Evolutionary conservation across 2,113 vertebrate species (phyloP), one percentile per base, ranked within the genome.

Genomic region (Aythya baeri): DNA sequence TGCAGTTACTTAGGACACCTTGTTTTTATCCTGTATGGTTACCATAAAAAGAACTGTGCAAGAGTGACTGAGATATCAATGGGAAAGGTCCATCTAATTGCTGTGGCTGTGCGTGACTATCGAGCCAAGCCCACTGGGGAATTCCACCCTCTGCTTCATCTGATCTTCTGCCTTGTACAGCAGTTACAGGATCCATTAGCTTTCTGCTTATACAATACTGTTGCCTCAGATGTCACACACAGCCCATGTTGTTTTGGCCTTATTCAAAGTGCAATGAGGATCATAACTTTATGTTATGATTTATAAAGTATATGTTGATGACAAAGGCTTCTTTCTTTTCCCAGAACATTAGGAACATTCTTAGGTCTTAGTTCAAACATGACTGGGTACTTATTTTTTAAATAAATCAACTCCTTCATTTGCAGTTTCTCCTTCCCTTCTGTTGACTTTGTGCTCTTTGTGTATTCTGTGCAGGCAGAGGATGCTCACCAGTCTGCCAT

Each of bases 321-420:
- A n/a, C 75, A 95, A 83, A 79, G 10, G 34, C 44, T 78, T 44
- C 59, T 88, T 88, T 83, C 21, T 87, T 96, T 91, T 92, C 59
- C 2, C 4, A 70, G 8, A 81, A 75, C 13, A 12, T 2, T 18
- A 63, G 31, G 13, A 50, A 1, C 54, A 61, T 89, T 91, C n/a
- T 88, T 59, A 86, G 7, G 4, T 1, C 11, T 88, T 97, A 67
- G 93, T 94, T 91, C 87, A 79, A 10, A 10, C 25, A 84, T 16
- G 38, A 83, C 23, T 80, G 46, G 84, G 66, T 43, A 61, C 18
- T 84, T 46, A 32, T 74, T 32, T 85, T 85, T 75, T 85, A 49
- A 94, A 87, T 66, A 95, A 92, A 88, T 93, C 58, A 89, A 17
- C 93, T 96, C 61, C 11, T 26, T 63, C 43, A 68, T 38, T 80